A percentile compares a stretch with the other conserved stretches of the same genome.
Evolutionary conservation across 2,797 vertebrate species (phyloP).

Genomic region (Kryptolebias ocellatus): DNA sequence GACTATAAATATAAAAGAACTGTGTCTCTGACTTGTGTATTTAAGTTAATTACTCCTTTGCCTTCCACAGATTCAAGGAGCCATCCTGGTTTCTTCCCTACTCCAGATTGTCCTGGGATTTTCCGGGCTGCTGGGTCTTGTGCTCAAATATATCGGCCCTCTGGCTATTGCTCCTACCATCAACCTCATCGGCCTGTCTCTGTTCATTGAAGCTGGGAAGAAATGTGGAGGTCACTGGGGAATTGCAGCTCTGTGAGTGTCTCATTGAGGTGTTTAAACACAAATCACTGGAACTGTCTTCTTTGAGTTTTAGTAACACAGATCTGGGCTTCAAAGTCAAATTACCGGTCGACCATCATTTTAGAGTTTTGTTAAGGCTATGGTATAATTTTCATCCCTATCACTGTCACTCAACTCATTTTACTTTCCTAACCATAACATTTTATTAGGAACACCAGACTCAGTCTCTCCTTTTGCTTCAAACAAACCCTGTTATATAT

Average conservation of each 20-base stretch:
- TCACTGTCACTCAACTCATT: not conserved
- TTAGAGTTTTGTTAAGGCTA: not conserved
- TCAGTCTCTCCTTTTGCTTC: not conserved
- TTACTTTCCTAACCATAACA: not conserved
- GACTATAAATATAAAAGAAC: not conserved
- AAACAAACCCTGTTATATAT: not conserved
- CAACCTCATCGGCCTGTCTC: slow-evolving; percentile 83
- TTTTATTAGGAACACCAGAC: not conserved
- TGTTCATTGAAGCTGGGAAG: slow-evolving; percentile 85
- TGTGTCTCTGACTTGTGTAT: not conserved
- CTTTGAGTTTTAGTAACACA: not conserved
- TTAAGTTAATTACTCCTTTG: not conserved
- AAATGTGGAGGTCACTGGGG: slow-evolving; percentile 87
- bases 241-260: slow-evolving; percentile 83
- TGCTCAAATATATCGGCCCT: slow-evolving; percentile 82
- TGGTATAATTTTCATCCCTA: too few relatives aligned
- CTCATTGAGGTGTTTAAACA: not conserved
- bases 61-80: slow-evolving; percentile 82
- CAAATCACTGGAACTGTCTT: not conserved
- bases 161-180: slow-evolving; percentile 85
- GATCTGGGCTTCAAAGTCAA: not conserved
- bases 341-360: too few relatives aligned
- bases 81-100: slow-evolving; percentile 81
- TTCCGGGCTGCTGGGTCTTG: slow-evolving; percentile 80
- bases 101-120: slow-evolving; percentile 81